Evolutionary conservation across 2,797 vertebrate species (phyloP).

Genomic region (Eupleurogrammus muticus): DNA sequence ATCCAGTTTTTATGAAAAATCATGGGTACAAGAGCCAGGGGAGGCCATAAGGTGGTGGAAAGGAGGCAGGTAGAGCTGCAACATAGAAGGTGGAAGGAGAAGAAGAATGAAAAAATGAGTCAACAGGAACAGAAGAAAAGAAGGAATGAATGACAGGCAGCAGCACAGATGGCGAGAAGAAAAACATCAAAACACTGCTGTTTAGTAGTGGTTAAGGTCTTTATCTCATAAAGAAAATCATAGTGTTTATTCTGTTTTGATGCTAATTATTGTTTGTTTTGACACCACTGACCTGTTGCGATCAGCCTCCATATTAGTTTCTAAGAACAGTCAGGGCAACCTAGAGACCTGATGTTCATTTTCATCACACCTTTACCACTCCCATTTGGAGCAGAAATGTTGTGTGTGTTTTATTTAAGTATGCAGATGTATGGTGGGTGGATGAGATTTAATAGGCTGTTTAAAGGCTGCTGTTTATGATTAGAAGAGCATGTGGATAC

Average conservation of each 20-base stretch:
- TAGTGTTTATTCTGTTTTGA: slow-evolving; percentile 49
- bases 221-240: slow-evolving; percentile 19
- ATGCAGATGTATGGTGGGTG: slow-evolving; percentile 50
- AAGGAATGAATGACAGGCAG: background rate
- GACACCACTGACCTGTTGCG: background rate
- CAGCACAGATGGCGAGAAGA: slow-evolving; percentile 22
- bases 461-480: too few species aligned
- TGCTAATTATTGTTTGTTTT: background rate
- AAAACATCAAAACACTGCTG: slow-evolving; percentile 7
- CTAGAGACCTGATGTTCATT: slow-evolving; percentile 58
- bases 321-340: slow-evolving; percentile 24
- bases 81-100: background rate
- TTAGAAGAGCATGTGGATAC: too few species aligned
- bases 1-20: too few species aligned
- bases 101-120: background rate
- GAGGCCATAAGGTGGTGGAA: too few species aligned
- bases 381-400: slow-evolving; percentile 66
- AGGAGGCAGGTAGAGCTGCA: background rate
- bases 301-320: slow-evolving; percentile 1
- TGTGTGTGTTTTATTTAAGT: slow-evolving; percentile 23
- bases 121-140: background rate
- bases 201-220: slow-evolving; percentile 26
- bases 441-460: too few species aligned
- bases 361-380: slow-evolving; percentile 68
- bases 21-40: slow-evolving; percentile 55